phyloP scores from a whole-genome alignment of 2,888 invertebrate species.

The Amphipyra tragopoginis region DNA sequence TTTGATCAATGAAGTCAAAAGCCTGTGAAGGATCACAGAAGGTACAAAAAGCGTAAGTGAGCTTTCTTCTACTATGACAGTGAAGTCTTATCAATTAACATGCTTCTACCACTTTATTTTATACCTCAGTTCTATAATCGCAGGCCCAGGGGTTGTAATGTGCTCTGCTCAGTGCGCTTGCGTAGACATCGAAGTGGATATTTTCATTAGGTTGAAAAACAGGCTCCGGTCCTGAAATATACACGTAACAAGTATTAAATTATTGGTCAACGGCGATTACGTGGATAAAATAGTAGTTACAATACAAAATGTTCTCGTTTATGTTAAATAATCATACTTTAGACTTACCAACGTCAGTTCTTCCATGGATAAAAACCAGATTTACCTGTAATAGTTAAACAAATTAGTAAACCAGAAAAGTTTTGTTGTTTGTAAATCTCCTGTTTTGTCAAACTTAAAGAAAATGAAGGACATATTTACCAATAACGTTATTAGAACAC shows the following conservation, averaged over 20 bases:
- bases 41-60: too few relatives aligned
- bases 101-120: neutral
- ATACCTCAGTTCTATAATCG: slow-evolving; percentile 48
- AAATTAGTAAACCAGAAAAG: neutral
- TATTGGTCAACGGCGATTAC: too few relatives aligned
- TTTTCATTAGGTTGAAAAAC: slow-evolving; percentile 25
- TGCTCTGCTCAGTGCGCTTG: slow-evolving; percentile 45
- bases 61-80: too few relatives aligned
- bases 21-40: neutral
- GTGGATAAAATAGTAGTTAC: too few relatives aligned
- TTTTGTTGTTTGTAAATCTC: neutral
- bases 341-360: slow-evolving; percentile 55
- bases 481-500: slow-evolving; percentile 41
- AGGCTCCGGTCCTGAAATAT: slow-evolving; percentile 33
- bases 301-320: too few relatives aligned
- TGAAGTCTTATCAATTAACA: too few relatives aligned
- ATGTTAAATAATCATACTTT: neutral
- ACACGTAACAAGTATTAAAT: too few relatives aligned
- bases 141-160: slow-evolving; percentile 51
- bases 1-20: neutral
- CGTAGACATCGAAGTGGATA: slow-evolving; percentile 43
- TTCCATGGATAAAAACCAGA: slow-evolving; percentile 43
- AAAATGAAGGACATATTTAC: slow-evolving; percentile 16
- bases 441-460: neutral
- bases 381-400: slow-evolving; percentile 42